These are phyloP conservation scores for Cossypha heuglini DNA, from an alignment of 2,797 vertebrate species.

Conservation along the genomic window DNA sequence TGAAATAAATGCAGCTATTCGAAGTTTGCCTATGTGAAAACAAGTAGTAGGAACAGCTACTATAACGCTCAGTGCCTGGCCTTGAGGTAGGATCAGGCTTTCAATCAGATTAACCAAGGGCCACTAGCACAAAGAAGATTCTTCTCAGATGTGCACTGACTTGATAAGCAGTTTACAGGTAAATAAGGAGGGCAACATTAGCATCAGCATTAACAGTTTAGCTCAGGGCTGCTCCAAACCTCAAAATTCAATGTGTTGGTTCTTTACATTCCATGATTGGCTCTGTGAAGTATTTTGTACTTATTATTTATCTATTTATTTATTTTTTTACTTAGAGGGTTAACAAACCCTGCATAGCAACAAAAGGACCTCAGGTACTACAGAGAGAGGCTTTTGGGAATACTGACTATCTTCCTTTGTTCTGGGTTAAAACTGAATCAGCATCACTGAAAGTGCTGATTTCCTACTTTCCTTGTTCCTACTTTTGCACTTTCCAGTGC, in stretches of 20 bases:
- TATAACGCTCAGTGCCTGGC: not conserved
- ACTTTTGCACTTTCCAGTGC: not conserved
- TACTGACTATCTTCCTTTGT: not conserved
- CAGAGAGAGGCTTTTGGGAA: not conserved
- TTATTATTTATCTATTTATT: not conserved
- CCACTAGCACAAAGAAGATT: not conserved
- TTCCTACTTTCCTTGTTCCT: not conserved
- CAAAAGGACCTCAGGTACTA: not conserved
- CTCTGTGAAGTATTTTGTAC: not conserved
- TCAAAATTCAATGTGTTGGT: not conserved
- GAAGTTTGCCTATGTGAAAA: not conserved
- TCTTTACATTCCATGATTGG: not conserved
- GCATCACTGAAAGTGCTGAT: not conserved
- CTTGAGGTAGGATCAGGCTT: not conserved
- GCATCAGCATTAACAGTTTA: not conserved
- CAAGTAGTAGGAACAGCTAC: not conserved
- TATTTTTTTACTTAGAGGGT: not conserved
- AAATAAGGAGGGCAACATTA: not conserved
- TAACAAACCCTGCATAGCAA: not conserved
- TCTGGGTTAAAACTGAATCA: not conserved
- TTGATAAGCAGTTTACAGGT: not conserved
- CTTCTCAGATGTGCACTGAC: not conserved
- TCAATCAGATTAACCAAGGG: not conserved
- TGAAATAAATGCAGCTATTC: not conserved
- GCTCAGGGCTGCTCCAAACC: not conserved